Evolutionary conservation across 2,797 vertebrate genomes (phyloP).

Genomic region (Notolepis coatsorum): DNA sequence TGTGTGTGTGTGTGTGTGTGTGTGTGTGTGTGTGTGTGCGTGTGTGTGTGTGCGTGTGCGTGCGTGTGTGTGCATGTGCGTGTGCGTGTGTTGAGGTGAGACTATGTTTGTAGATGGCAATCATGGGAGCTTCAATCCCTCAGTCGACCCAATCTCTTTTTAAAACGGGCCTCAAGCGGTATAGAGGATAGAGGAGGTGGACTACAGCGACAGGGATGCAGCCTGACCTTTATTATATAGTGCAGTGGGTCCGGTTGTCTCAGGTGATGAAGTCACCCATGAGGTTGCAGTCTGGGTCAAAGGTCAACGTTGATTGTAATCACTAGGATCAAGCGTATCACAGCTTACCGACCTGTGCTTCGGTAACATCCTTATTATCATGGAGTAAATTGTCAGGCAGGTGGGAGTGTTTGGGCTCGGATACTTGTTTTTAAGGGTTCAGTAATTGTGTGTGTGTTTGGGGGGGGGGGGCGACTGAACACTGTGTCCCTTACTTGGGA

Average conservation of each 20-base stretch:
- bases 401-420: too few species aligned
- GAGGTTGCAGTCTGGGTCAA: not conserved
- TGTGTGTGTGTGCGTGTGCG: too few species aligned
- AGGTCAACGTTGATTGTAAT: conserved; percentile 4
- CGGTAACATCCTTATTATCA: conserved; percentile 1
- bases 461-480: not conserved
- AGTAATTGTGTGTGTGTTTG: not conserved
- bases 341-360: not conserved
- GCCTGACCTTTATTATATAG: too few species aligned
- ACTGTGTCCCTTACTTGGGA: not conserved
- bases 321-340: conserved; percentile 7
- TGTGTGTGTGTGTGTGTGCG: too few species aligned
- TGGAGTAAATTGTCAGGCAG: too few species aligned
- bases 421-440: too few species aligned
- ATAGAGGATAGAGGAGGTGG: not conserved
- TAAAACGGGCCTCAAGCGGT: not conserved
- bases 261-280: not conserved
- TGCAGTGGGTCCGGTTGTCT: not conserved
- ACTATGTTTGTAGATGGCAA: too few species aligned
- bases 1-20: too few species aligned
- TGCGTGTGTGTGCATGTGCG: too few species aligned
- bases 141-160: too few species aligned
- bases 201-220: not conserved
- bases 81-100: too few species aligned
- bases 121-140: too few species aligned